These are phyloP conservation scores for Xiphorhynchus erythropygius DNA, from an alignment of 2,797 vertebrate genomes.

Conservation along the genomic window DNA sequence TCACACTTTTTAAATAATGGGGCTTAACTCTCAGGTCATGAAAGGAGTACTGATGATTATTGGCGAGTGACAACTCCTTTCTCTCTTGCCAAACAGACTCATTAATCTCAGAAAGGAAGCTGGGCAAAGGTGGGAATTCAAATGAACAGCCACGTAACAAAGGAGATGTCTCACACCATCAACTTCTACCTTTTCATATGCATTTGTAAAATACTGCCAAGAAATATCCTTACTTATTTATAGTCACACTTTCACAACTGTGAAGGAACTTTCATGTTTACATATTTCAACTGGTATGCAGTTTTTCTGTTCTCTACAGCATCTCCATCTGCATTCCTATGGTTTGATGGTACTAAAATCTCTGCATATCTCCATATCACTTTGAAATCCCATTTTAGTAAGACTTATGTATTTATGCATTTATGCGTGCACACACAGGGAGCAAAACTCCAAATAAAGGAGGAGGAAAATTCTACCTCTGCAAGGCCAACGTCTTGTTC, in stretches of 20 bases:
- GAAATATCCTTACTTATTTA: neutral
- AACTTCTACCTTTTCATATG: neutral
- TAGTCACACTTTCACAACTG: neutral
- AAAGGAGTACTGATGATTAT: neutral
- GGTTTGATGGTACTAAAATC: neutral
- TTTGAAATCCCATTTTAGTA: neutral
- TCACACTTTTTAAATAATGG: neutral
- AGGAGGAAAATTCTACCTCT: conserved; percentile 66
- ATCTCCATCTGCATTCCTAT: neutral
- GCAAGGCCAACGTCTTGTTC: conserved; percentile 64
- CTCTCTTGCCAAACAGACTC: neutral
- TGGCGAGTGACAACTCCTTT: neutral
- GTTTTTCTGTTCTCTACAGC: neutral
- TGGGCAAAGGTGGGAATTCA: neutral
- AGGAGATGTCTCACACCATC: rapidly evolving
- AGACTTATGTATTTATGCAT: neutral
- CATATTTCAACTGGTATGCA: neutral
- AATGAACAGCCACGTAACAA: neutral
- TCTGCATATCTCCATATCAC: neutral
- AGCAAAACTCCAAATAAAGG: neutral
- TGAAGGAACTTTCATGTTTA: neutral
- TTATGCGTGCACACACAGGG: neutral
- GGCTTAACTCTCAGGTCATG: neutral
- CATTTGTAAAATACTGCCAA: neutral
- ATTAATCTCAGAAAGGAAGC: neutral